Percentiles rank a stretch among this genome's conserved stretches.
Evolutionary conservation across 2,797 vertebrate species (phyloP).

Genomic region (Holocentrus rufus): DNA sequence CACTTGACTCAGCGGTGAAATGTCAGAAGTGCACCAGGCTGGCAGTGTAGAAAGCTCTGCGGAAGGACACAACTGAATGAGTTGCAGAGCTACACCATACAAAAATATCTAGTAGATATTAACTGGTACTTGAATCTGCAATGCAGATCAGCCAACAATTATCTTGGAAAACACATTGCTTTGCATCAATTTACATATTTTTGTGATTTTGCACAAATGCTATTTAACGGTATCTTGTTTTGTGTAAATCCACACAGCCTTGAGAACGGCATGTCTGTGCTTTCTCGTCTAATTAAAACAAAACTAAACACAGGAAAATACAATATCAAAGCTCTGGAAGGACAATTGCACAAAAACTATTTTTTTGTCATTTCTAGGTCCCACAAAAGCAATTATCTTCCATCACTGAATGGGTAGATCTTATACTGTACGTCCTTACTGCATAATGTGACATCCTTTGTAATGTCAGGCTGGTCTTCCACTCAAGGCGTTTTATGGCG

Average conservation of each 20-base stretch:
- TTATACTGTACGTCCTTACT: neutral
- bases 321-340: neutral
- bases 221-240: neutral
- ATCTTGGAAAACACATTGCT: too few species aligned
- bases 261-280: neutral
- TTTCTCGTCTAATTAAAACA: neutral
- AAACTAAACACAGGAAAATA: neutral
- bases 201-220: neutral
- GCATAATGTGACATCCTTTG: neutral
- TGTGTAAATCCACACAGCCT: too few species aligned
- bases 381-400: neutral
- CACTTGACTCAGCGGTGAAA: constrained; percentile 52
- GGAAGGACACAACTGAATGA: neutral
- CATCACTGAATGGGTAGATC: neutral
- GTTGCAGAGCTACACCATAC: neutral
- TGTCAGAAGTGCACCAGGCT: constrained; percentile 37
- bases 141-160: neutral
- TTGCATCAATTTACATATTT: too few species aligned
- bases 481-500: neutral
- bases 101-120: neutral
- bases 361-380: neutral
- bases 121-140: constrained; percentile 15
- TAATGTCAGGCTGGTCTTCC: neutral
- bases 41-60: constrained; percentile 28
- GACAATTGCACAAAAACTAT: neutral